phyloP scores from a whole-genome alignment of 2,888 invertebrate genomes.

The Ophonus ardosiacus region DNA sequence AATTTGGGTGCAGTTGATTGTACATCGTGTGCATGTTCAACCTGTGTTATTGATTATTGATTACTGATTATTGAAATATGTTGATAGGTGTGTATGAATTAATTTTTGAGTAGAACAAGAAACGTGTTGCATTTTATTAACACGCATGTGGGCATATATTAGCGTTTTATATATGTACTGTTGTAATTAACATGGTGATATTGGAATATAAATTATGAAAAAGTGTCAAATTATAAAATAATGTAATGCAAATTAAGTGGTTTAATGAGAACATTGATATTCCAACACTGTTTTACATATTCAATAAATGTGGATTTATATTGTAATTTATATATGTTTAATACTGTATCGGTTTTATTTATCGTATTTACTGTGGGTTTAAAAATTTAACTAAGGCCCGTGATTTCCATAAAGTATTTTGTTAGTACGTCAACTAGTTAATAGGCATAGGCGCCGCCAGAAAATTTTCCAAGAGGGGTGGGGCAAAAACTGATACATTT shows the following conservation, averaged over 20 bases:
- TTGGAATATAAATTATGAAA: background rate
- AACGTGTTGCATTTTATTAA: background rate
- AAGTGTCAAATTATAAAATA: background rate
- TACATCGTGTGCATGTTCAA: slow-evolving; percentile 25
- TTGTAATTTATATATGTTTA: too few species aligned
- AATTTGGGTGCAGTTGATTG: slow-evolving; percentile 38
- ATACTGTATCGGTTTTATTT: too few species aligned
- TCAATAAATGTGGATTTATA: too few species aligned
- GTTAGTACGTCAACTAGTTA: too few species aligned
- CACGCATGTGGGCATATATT: background rate
- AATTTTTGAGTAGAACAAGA: background rate
- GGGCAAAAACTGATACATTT: too few species aligned
- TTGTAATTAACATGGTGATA: background rate
- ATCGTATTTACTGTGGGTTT: too few species aligned
- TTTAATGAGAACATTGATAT: background rate
- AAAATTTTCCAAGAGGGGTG: too few species aligned
- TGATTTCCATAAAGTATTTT: too few species aligned
- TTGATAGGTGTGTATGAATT: slow-evolving; percentile 10
- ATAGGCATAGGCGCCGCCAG: too few species aligned
- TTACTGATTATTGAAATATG: slow-evolving; percentile 23
- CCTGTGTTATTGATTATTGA: slow-evolving; percentile 38
- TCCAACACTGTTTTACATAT: too few species aligned
- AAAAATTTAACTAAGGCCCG: too few species aligned
- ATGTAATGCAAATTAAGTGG: background rate
- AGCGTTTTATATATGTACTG: background rate